Conservation (phyloP, 2,888 invertebrate genomes). For the Scaeva pyrastri region DNA sequence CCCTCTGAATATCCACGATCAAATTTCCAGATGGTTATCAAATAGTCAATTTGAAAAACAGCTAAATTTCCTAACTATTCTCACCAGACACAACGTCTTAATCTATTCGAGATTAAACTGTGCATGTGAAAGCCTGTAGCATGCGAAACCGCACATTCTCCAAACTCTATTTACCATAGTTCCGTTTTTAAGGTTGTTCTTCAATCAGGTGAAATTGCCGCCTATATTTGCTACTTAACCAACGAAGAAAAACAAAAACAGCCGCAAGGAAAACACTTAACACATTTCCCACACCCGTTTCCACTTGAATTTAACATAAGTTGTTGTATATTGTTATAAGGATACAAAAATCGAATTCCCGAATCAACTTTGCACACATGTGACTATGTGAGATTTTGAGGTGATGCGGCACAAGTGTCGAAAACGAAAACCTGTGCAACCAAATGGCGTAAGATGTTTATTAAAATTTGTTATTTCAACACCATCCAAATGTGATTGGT, state of each 20-base stretch:
- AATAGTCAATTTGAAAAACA: no score
- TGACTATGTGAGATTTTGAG: conserved; percentile 34
- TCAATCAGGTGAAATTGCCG: conserved; percentile 48
- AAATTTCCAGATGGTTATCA: no score
- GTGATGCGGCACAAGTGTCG: conserved; percentile 37
- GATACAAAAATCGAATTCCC: conserved; percentile 21
- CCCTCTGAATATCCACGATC: no score
- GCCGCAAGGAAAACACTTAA: conserved; percentile 57
- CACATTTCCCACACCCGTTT: conserved; percentile 57
- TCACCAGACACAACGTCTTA: no score
- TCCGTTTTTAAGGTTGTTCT: conserved; percentile 8
- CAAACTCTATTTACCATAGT: conserved; percentile 2
- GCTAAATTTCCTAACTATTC: no score
- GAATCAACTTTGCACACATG: conserved; percentile 40
- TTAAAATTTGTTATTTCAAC: conserved; percentile 64
- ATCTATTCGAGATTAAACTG: neutral
- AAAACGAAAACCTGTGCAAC: conserved; percentile 41
- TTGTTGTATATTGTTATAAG: neutral
- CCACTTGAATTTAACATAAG: conserved; percentile 19
- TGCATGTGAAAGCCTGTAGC: neutral
- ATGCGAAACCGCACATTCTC: conserved; percentile 1
- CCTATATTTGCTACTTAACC: conserved; percentile 21
- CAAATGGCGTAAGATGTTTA: conserved; percentile 62
- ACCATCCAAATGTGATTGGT: conserved; percentile 66
- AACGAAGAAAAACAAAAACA: conserved; percentile 24